A percentile compares a stretch with the other conserved stretches of the same genome.
Evolutionary conservation across 2,888 invertebrate species (phyloP).

Genomic region (Hermaeophaga mercurialis): DNA sequence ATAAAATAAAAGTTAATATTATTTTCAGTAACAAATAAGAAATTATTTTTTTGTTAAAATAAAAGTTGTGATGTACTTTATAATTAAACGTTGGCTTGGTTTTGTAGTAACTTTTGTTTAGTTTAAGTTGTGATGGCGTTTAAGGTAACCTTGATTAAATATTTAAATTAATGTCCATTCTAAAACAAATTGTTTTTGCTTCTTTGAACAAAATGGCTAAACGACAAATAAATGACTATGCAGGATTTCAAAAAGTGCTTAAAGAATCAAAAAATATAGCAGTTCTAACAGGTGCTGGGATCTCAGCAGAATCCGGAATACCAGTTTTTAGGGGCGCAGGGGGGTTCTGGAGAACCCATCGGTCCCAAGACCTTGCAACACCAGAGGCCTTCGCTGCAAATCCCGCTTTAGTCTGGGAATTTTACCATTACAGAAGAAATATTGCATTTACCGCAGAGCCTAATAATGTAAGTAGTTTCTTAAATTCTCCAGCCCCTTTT

Average conservation of each 20-base stretch:
- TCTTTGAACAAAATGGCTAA: slow-evolving; percentile 15
- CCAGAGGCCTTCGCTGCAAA: slow-evolving; percentile 72
- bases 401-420: slow-evolving; percentile 88
- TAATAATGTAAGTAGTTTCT: slow-evolving; percentile 65
- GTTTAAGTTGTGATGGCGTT: background rate
- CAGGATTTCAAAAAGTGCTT: slow-evolving; percentile 65
- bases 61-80: too few relatives aligned
- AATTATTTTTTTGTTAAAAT: too few relatives aligned
- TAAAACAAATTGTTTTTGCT: background rate
- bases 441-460: slow-evolving; percentile 74
- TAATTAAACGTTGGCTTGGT: background rate
- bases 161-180: slow-evolving; percentile 16
- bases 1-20: too few relatives aligned
- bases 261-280: slow-evolving; percentile 64
- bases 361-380: slow-evolving; percentile 69
- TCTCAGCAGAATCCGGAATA: slow-evolving; percentile 94
- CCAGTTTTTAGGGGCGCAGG: slow-evolving; percentile 85
- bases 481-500: too few relatives aligned
- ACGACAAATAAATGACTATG: slow-evolving; percentile 44
- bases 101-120: background rate
- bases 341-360: slow-evolving; percentile 80
- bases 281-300: slow-evolving; percentile 91
- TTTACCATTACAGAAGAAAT: slow-evolving; percentile 84
- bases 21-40: too few relatives aligned
- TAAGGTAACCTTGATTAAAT: slow-evolving; percentile 15